Percentiles rank a stretch among this genome's conserved stretches.
Conservation (phyloP, 2,113 vertebrate genomes). For the Macquaria australasica region DNA sequence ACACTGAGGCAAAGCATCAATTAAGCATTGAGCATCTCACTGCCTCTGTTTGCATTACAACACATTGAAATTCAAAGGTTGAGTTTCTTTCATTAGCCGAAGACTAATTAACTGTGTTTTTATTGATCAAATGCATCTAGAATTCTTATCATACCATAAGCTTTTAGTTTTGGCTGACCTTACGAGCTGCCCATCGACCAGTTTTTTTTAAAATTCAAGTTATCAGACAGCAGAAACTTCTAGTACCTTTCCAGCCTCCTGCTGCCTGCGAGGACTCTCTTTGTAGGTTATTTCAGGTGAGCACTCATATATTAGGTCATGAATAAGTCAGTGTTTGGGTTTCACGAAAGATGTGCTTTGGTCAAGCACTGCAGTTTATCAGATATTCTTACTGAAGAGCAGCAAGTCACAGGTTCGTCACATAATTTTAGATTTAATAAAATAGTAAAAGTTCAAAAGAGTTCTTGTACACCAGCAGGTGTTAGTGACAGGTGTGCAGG, state of each 20-base stretch:
- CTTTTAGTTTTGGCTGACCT: slow-evolving; percentile 36
- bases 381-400: too few species aligned
- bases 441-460: neutral
- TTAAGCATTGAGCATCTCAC: neutral
- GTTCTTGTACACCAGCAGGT: neutral
- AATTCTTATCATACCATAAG: slow-evolving; percentile 16
- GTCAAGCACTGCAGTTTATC: neutral
- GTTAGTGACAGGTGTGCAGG: too few species aligned
- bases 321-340: neutral
- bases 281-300: slow-evolving; percentile 3
- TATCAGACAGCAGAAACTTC: slow-evolving; percentile 8
- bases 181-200: slow-evolving; percentile 4
- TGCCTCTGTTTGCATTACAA: neutral
- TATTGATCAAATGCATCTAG: slow-evolving; percentile 44
- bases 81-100: slow-evolving; percentile 27
- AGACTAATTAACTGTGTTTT: slow-evolving; percentile 45
- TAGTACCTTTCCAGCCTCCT: neutral
- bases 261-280: neutral
- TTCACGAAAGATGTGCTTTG: neutral
- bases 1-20: neutral
- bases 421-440: neutral
- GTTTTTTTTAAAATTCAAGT: neutral
- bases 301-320: neutral
- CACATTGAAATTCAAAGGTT: slow-evolving; percentile 41
- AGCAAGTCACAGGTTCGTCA: neutral